Evolutionary conservation across 2,888 invertebrate genomes (phyloP), one percentile per base, ranked within the genome.

Genomic region (Metellina segmentata): DNA sequence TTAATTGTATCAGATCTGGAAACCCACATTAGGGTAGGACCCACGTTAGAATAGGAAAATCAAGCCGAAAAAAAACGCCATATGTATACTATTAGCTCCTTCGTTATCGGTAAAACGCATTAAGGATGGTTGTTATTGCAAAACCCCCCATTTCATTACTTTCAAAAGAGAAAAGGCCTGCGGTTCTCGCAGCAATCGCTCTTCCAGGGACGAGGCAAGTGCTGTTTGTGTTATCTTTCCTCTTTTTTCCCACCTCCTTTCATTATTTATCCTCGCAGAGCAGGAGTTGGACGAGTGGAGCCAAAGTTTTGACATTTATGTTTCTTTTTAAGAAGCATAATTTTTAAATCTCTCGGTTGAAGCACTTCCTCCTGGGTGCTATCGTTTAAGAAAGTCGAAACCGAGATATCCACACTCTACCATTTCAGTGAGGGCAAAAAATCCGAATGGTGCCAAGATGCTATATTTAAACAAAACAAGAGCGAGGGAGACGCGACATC

Each of bases 331-430:
- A 34, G 34, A 34, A 34, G 34, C 34, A 34, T 34, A 34, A 34
- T 34, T 34, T 34, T 34, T 34, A 34, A 34, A 34, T 34, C 34
- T 34, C 34, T 34, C 34, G 34, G 34, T 34, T 61, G 61, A 61
- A 61, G 11, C 61, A 61, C 61, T 9, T 61, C 61, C 61, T 61
- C 16, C 61, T 61, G 61, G 61, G 16, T 61, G 74, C 20, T 74
- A 74, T 74, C 74, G 20, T 48, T 74, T 20, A 74, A 75, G 77
- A 77, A 77, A 77, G 77, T 77, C 52, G 77, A 77, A 77, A 77
- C 77, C 52, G 77, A 51, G 49, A 77, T 34, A 34, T 34, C 34
- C 34, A 34, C 34, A 34, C 34, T 77, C 77, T 51, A 61, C 53
- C 79, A 53, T 79, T 52, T 53, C 16, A 19, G 61, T 19, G 78